These are phyloP conservation scores for Saturnia japonica DNA, from an alignment of 2,888 invertebrate species.

Conservation along the genomic window DNA sequence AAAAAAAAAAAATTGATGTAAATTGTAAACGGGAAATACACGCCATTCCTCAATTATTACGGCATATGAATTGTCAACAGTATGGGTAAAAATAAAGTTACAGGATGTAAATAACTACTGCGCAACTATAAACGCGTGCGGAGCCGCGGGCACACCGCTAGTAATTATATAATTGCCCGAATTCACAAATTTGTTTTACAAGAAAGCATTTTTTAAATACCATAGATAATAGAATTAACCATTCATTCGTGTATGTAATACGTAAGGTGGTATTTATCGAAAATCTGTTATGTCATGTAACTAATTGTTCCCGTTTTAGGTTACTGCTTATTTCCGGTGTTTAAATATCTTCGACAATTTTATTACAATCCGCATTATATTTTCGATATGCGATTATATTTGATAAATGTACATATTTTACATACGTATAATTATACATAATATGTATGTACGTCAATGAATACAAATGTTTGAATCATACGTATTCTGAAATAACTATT, in stretches of 20 bases:
- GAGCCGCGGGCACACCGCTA: no score
- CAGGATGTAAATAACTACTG: no score
- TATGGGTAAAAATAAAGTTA: no score
- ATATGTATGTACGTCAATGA: background rate
- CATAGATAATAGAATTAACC: constrained; percentile 4
- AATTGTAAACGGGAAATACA: no score
- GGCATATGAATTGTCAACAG: no score
- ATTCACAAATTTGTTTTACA: background rate
- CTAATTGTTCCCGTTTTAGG: background rate
- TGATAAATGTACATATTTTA: background rate
- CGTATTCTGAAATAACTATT: background rate
- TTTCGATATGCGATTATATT: background rate
- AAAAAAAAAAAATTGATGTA: no score
- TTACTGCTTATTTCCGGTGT: constrained; percentile 1
- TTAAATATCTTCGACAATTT: constrained; percentile 4
- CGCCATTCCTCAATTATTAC: no score
- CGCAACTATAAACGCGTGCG: no score
- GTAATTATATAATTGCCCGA: background rate
- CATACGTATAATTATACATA: background rate
- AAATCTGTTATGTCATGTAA: constrained; percentile 4
- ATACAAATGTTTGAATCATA: background rate
- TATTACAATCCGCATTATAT: background rate
- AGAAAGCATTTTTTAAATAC: constrained; percentile 2
- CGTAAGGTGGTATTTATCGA: background rate
- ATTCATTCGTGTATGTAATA: background rate